phyloP scores from a whole-genome alignment of 2,113 vertebrate species.

The Odontophorus gujanensis region DNA sequence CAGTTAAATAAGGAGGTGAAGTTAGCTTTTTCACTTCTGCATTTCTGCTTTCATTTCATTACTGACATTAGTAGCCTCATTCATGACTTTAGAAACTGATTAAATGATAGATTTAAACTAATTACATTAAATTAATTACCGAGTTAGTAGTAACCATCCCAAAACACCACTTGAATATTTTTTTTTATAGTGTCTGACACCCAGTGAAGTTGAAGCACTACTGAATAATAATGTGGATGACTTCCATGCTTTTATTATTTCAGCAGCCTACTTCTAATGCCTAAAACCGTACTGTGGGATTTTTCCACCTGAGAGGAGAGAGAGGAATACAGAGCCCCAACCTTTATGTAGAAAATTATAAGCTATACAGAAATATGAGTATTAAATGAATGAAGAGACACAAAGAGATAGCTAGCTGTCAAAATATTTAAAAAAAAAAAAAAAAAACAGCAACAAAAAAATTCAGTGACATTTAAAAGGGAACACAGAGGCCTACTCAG shows the following conservation, averaged over 20 bases:
- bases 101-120: not conserved
- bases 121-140: not conserved
- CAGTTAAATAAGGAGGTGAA: not conserved
- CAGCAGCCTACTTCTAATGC: not conserved
- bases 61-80: not conserved
- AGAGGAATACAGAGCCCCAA: not conserved
- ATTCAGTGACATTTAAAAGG: constrained; percentile 72
- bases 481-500: constrained; percentile 52
- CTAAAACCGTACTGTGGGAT: not conserved
- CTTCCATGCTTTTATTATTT: not conserved
- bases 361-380: not conserved
- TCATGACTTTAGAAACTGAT: not conserved
- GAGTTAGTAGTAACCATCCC: not conserved
- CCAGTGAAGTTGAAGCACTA: not conserved
- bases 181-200: not conserved
- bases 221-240: fast-evolving
- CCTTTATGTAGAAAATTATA: not conserved
- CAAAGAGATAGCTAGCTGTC: not conserved
- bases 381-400: constrained; percentile 23
- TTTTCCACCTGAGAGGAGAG: not conserved
- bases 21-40: not conserved
- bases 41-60: not conserved
- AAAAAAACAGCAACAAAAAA: not conserved
- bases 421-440: not conserved
- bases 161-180: not conserved